Base-by-base conservation (phyloP, 2,888 invertebrate species). In the Baronia brevicornis region DNA sequence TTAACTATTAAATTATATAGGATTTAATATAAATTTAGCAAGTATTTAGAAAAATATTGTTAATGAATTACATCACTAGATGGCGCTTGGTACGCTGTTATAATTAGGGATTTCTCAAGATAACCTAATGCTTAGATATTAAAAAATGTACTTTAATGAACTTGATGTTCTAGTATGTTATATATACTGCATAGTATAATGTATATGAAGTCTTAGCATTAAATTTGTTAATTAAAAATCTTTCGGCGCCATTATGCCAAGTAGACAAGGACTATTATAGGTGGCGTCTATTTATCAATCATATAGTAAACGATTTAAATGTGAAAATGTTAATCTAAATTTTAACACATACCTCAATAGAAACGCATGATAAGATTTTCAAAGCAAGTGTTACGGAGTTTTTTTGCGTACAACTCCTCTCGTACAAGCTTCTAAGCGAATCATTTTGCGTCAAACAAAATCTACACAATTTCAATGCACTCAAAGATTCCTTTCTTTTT, bases 351-450 rank as follows among this genome's bases (percentile, higher is more conserved):
- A 93, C 93, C 91, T 93, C 93, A 48, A 93, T 88, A 36, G 91
- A 88, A 43, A 91, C 86, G 61, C 91, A 90, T 30, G 92, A 90
- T 88, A 93, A 89, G 54, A 93, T 90, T 82, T 93, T 92, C 49
- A 92, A 68, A 33, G 90, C 85, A 50, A 93, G 80, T 47, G 90
- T 88, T 48, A 90, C 87, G 38, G 86, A 74, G 54, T 87, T 87
- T 66, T 88, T 90, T 51, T 79, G 73, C 40, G 70, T 62, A 43
- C 82, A 70, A 45, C 72, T 82, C 51, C 84, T 86, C 48, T 89
- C 87, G 65, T 90, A 91, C 59, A 93, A 89, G 67, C 86, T 90
- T 43, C 80, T 84, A 41, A 93, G 70, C 34, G 88, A 84, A 41
- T 84, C 86, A 47, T 88, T 86, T 60, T 89, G 88, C 39, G 86